Conservation (phyloP, 2,797 vertebrate species). For the Enteromius fasciolatus region DNA sequence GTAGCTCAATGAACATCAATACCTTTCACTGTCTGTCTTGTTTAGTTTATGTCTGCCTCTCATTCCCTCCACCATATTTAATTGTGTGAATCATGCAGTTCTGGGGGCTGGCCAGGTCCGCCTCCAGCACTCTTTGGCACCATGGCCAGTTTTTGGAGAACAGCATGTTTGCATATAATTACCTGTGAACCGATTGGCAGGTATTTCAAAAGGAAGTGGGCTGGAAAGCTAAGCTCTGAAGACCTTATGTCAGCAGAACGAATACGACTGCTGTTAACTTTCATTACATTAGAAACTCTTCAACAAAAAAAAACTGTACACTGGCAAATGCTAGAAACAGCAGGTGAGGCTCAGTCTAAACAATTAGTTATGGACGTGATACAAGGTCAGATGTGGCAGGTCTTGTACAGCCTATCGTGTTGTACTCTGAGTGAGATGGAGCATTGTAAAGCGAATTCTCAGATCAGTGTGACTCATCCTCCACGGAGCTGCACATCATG, state of each 20-base stretch:
- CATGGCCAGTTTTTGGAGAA: conserved; percentile 58
- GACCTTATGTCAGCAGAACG: conserved; percentile 66
- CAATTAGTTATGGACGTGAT: conserved; percentile 3
- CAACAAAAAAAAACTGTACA: background rate
- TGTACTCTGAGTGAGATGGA: background rate
- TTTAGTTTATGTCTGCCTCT: conserved; percentile 9
- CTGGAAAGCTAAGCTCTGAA: conserved; percentile 64
- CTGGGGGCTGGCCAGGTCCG: conserved; percentile 13
- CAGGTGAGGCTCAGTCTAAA: conserved; percentile 35
- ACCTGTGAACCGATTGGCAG: conserved; percentile 77
- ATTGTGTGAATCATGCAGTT: conserved; percentile 54
- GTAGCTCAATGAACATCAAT: conserved; percentile 8
- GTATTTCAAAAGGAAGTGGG: conserved; percentile 70
- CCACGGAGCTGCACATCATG: background rate
- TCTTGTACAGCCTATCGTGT: conserved; percentile 4
- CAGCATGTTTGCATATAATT: conserved; percentile 71
- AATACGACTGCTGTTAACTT: conserved; percentile 35
- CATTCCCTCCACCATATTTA: background rate
- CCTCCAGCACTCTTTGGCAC: conserved; percentile 49
- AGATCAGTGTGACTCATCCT: conserved; percentile 2
- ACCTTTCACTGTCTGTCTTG: background rate
- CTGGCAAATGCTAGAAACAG: background rate
- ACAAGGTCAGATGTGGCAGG: conserved; percentile 6
- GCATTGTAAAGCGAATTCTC: background rate
- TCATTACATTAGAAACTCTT: conserved; percentile 18